Base-by-base conservation (phyloP, 2,113 vertebrate genomes). In the Sialia sialis region DNA sequence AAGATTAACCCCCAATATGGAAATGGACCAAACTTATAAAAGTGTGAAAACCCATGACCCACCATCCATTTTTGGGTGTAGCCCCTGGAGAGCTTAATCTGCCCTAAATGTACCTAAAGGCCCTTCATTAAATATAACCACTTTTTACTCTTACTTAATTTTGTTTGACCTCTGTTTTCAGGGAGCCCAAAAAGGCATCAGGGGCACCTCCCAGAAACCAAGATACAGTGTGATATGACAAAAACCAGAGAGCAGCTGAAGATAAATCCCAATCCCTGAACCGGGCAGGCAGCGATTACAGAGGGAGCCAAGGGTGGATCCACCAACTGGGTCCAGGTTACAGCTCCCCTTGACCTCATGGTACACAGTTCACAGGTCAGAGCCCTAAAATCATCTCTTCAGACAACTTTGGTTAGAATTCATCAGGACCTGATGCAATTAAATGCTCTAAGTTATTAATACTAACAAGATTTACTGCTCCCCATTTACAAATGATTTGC, bases 391-490 rank as follows among this genome's bases (percentile, higher is more conserved):
- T 39, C 22, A 9, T 32, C 54, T 86, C 68, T 78, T 90, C 92
- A 66, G 66, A 66, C 32, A 11, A 29, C 49, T 22, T 84, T 66
- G 52, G 34, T 94, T 97, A 87, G 43, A 73, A 73, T 70, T 93
- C 66, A 69, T 62, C 30, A 54, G 64, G 94, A 69, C 44, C 48
- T 59, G 56, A 90, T 90, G 67, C 52, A 92, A 48, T 93, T 92
- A 94, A 84, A 90, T 85, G 93, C 83, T 79, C 75, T 30, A 85
- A 48, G 46, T 94, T 96, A 85, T 93, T 93, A 92, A 94, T 86
- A 93, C 88, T 87, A 95, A 92, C 82, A 93, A 93, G 85, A 96
- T 96, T 93, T 94, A 95, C 76, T 80, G 76, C 68, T 78, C 94
- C 49, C 84, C 89, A 91, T 90, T 94, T 93, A 92, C 77, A 95